Percentiles rank a stretch among this genome's conserved stretches.
Evolutionary conservation across 2,113 vertebrate species (phyloP).

Genomic region (Chionodraco myersi): DNA sequence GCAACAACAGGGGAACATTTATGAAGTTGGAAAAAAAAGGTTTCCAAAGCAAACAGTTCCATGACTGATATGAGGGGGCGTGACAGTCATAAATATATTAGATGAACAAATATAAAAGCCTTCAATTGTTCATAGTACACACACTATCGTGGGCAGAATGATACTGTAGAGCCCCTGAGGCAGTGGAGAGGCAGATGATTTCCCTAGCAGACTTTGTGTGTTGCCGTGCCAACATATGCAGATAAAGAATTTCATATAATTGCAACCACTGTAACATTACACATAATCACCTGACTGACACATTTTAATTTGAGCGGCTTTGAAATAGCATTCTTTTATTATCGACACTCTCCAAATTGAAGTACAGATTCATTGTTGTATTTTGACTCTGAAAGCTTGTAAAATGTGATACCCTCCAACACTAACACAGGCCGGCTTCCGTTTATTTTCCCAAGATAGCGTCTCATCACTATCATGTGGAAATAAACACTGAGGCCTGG

Average conservation of each 20-base stretch:
- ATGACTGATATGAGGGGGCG: neutral
- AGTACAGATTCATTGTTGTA: neutral
- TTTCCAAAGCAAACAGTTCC: neutral
- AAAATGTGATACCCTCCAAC: slow-evolving; percentile 20
- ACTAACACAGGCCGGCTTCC: slow-evolving; percentile 33
- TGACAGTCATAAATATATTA: neutral
- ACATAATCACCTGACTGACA: neutral
- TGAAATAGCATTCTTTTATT: neutral
- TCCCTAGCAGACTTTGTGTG: neutral
- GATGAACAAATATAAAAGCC: neutral
- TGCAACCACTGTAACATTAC: neutral
- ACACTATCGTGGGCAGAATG: neutral
- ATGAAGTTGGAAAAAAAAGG: neutral
- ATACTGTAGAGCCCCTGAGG: neutral
- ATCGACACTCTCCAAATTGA: neutral
- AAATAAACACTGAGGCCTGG: slow-evolving; percentile 55
- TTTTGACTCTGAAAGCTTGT: slow-evolving; percentile 12
- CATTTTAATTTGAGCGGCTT: neutral
- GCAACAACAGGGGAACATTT: neutral
- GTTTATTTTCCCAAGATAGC: slow-evolving; percentile 64
- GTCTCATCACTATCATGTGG: slow-evolving; percentile 42
- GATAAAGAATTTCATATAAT: neutral
- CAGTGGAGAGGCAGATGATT: neutral
- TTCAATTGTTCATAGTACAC: neutral
- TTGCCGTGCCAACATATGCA: neutral